These are phyloP conservation scores for Pagetopsis macropterus DNA, from an alignment of 2,797 vertebrate species.

Conservation along the genomic window DNA sequence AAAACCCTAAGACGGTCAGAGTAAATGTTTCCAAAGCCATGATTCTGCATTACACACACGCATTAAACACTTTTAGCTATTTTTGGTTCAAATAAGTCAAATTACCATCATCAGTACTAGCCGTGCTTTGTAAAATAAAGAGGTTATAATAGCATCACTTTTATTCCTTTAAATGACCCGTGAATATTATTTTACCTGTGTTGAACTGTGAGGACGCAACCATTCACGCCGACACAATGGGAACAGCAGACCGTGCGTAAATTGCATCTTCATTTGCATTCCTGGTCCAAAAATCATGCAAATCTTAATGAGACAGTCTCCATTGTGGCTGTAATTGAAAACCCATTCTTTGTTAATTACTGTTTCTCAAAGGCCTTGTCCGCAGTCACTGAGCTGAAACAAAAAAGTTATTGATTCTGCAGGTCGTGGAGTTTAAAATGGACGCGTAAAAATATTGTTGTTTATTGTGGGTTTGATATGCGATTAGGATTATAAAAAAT, in stretches of 20 bases:
- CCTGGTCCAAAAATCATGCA: conserved; percentile 81
- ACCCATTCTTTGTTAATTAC: conserved; percentile 84
- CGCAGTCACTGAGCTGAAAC: conserved; percentile 81
- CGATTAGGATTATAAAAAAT: conserved; percentile 20
- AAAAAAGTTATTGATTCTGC: conserved; percentile 80
- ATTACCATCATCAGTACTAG: conserved; percentile 51
- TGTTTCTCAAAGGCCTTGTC: conserved; percentile 79
- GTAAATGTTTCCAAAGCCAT: conserved; percentile 26
- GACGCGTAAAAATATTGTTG: conserved; percentile 53
- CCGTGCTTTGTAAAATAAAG: conserved; percentile 63
- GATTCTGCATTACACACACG: conserved; percentile 43
- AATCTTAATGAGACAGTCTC: conserved; percentile 86
- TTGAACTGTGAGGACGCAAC: conserved; percentile 79
- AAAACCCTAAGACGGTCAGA: background rate
- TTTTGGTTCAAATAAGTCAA: conserved; percentile 62
- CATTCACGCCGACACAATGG: conserved; percentile 81
- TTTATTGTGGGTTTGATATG: conserved; percentile 41
- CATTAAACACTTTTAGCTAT: conserved; percentile 39
- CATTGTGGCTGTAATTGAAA: conserved; percentile 86
- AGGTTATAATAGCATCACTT: conserved; percentile 70
- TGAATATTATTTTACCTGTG: conserved; percentile 86
- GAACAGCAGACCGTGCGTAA: conserved; percentile 85
- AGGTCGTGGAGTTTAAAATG: conserved; percentile 62
- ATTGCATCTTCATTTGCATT: conserved; percentile 87
- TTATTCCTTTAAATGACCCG: conserved; percentile 80